Conservation (phyloP, 2,113 vertebrate species). For the Pseudorhombus dupliciocellatus region DNA sequence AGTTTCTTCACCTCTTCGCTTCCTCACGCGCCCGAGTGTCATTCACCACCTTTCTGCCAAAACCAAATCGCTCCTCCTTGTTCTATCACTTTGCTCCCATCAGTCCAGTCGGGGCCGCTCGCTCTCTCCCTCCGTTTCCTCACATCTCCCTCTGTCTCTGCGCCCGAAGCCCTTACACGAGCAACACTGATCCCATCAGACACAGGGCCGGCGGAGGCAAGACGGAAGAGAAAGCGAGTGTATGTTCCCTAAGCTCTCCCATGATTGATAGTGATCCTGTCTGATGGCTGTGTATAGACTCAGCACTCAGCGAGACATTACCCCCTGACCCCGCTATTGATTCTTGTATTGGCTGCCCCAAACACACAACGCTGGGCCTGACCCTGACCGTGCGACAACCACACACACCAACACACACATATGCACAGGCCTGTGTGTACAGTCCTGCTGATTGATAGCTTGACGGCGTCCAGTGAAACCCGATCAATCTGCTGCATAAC, state of each 20-base stretch:
- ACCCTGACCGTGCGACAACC: slow-evolving; percentile 40
- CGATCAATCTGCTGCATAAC: slow-evolving; percentile 71
- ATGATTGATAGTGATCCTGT: slow-evolving; percentile 77
- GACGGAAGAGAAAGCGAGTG: slow-evolving; percentile 57
- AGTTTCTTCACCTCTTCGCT: slow-evolving; percentile 40
- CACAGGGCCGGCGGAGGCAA: slow-evolving; percentile 35
- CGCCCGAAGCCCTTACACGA: slow-evolving; percentile 69
- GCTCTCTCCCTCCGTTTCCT: slow-evolving; percentile 45
- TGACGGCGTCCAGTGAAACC: slow-evolving; percentile 59
- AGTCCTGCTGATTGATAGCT: slow-evolving; percentile 62
- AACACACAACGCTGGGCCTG: slow-evolving; percentile 64
- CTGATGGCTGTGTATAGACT: slow-evolving; percentile 78
- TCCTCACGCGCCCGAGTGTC: slow-evolving; percentile 27
- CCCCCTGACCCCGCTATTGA: slow-evolving; percentile 77
- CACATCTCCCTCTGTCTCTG: slow-evolving; percentile 47
- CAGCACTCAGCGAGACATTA: slow-evolving; percentile 80
- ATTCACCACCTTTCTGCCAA: slow-evolving; percentile 39
- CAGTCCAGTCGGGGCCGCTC: slow-evolving; percentile 26
- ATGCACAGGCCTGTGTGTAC: slow-evolving; percentile 30
- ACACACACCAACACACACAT: slow-evolving; percentile 24
- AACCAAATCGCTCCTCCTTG: slow-evolving; percentile 42
- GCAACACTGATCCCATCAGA: slow-evolving; percentile 65
- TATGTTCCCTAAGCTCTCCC: slow-evolving; percentile 63
- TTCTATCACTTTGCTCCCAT: slow-evolving; percentile 54
- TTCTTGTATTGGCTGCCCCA: slow-evolving; percentile 63